Base-by-base conservation (phyloP, 2,888 invertebrate species). In the Lomographa bimaculata region DNA sequence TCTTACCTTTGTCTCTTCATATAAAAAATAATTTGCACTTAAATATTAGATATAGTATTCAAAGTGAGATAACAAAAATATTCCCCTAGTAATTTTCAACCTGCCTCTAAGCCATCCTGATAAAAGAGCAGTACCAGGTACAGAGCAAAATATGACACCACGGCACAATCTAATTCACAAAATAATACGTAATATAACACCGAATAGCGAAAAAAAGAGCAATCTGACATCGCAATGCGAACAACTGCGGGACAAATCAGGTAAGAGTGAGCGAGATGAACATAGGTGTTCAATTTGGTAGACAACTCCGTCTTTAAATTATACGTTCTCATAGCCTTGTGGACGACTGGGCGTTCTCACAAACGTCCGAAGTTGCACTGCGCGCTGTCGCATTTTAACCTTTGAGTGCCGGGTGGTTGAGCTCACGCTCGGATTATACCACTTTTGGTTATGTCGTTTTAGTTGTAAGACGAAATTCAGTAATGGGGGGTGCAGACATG, bases 291-390 rank as follows among this genome's bases (percentile, higher is more conserved):
- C 55, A 49, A 59, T 53, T 49, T 48, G 55, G 60, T 50, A 46
- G 70, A 28, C 71, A 71, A 57, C 79, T 79, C 77, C 89, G 86
- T 84, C 89, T 85, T 87, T 80, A 86, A 89, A 89, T 89, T 87
- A 87, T 79, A 89, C 82, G 89, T 89, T 89, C 89, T 89, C 89
- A 89, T 87, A 87, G 89, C 87, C 87, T 89, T 85, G 86, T 79
- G 79, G 71, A 66, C 52, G 46, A 32, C 35, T 55, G 51, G 54
- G 50, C 46, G 53, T 50, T 63, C 45, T 20, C 6, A 34, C 54
- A 53, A 84, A 69, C 25, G 72, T 36, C 68, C 5, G 38, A 76
- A 54, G 38, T 37, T 9, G 16, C 24, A 9, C 12, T 39, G 47
- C 29, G 11, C 1, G 35, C 29, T 51, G 40, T 6, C 37, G 42